These are phyloP conservation scores for Dendroctonus ponderosae DNA, from an alignment of 1,140 invertebrate genomes.

Conservation along the genomic window DNA sequence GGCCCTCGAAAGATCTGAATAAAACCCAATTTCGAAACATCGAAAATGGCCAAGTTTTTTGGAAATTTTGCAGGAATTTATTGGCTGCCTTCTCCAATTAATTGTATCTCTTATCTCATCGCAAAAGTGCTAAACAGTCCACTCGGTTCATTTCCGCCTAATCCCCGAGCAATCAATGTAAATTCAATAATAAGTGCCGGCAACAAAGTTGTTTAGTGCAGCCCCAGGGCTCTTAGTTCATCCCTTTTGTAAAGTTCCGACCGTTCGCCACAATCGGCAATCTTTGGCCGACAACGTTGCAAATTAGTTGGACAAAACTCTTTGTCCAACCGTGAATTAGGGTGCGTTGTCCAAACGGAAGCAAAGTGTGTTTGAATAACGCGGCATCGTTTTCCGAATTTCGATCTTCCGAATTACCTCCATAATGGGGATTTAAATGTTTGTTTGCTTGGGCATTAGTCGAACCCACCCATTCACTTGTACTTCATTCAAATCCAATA, in stretches of 20 bases:
- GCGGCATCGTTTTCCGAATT: constrained; percentile 10
- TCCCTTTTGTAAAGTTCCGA: constrained; percentile 23
- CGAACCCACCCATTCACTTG: no score
- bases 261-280: constrained; percentile 13
- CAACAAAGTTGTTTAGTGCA: constrained; percentile 24
- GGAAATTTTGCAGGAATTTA: no score
- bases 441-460: no score
- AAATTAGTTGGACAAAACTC: constrained; percentile 12
- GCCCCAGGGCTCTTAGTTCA: constrained; percentile 2
- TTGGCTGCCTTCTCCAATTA: no score
- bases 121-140: no score
- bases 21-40: no score
- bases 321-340: constrained; percentile 12
- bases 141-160: constrained; percentile 2
- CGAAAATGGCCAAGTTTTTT: no score
- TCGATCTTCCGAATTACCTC: constrained; percentile 10
- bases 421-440: neutral
- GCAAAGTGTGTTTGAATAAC: constrained; percentile 13
- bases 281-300: constrained; percentile 15
- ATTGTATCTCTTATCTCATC: no score
- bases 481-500: no score
- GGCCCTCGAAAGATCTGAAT: no score
- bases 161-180: constrained; percentile 29
- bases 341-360: constrained; percentile 21
- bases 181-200: constrained; percentile 28